These are phyloP conservation scores for Perithous albicinctus DNA, from an alignment of 2,888 invertebrate species.

Conservation along the genomic window DNA sequence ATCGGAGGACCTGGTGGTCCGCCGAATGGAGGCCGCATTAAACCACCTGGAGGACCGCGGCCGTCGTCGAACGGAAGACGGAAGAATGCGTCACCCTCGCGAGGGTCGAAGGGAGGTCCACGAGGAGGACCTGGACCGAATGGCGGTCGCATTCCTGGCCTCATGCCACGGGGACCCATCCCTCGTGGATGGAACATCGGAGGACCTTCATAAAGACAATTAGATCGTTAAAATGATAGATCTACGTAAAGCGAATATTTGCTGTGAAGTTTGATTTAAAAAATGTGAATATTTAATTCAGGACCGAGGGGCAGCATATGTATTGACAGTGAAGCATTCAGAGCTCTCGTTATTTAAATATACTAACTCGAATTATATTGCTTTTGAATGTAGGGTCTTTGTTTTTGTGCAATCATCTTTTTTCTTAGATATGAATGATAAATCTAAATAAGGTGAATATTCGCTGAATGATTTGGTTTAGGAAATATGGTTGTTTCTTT, in stretches of 20 bases:
- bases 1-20: constrained; percentile 70
- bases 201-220: constrained; percentile 75
- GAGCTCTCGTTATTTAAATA: no score
- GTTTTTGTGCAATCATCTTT: no score
- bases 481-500: no score
- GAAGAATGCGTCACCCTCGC: constrained; percentile 80
- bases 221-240: neutral
- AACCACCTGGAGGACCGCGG: constrained; percentile 73
- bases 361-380: no score
- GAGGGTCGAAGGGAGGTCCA: constrained; percentile 78
- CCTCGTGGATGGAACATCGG: constrained; percentile 84
- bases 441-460: no score
- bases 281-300: no score
- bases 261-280: no score
- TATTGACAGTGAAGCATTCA: no score
- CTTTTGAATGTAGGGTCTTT: no score
- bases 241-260: neutral
- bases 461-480: no score
- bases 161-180: constrained; percentile 82
- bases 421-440: no score
- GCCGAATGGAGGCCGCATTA: constrained; percentile 69
- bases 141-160: constrained; percentile 81
- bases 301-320: no score
- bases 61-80: constrained; percentile 80
- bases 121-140: constrained; percentile 76